Evolutionary conservation across 2,797 vertebrate species (phyloP), one percentile per base, ranked within the genome.

Genomic region (Arnoldichthys spilopterus): DNA sequence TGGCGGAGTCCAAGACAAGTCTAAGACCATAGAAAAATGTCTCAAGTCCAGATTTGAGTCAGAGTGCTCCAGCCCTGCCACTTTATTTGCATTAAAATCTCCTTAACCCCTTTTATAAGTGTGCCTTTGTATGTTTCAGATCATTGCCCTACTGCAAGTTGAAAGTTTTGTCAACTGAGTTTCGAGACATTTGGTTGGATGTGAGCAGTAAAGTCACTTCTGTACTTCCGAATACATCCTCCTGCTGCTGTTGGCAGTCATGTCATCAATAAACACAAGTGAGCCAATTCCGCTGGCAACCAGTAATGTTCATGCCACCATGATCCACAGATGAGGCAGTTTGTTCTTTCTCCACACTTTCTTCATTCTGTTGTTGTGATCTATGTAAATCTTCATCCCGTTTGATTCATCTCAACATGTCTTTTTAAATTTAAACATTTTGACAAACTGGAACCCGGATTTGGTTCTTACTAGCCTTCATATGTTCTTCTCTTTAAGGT

Each of bases 221-320:
- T 54, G 68, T 22, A 51, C 43, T 32, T 76, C 63, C 45, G 64
- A 61, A 71, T 61, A 67, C 18, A 45, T 58, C 66, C 37, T 32
- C 22, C 58, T 69, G 66, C 24, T 28, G 28, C 66, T 9, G 43
- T 30, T 69, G 66, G 66, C 66, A 69, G 43, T 26, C 66, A 30
- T 67, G 40, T 51, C 43, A 71, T 62, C 43, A 70, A 28, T 68
- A 40, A 67, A 67, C 54, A 37, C 30, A 63, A 34, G 22, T 69
- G 18, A 71, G 32, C 69, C 66, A 76, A 32, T 34, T 59, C 32
- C 58, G 9, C 74, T 70, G 43, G 54, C 56, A 61, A 45, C 56
- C 49, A 22, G 24, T 28, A 43, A 62, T 51, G 66, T 49, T 66
- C 43, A 51, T 53, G 53, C 5, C 66, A 47, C 56, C 22, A 37